Base-by-base conservation (phyloP, 2,888 invertebrate genomes). In the Drosophila macrospina region DNA sequence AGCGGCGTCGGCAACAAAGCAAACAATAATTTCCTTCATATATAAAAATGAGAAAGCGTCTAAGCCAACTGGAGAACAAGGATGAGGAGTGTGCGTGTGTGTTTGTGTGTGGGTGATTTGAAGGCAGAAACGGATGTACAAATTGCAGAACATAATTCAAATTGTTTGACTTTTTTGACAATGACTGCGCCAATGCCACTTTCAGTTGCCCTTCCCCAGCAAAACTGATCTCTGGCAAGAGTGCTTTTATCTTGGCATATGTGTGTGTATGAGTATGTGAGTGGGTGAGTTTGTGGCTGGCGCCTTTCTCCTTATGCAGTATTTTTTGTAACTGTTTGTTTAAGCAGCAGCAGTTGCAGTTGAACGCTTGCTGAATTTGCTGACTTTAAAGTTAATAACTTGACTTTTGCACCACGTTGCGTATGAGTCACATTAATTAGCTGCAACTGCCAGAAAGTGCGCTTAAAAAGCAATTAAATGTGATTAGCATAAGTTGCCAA, bases 381-480 rank as follows among this genome's bases (percentile, higher is more conserved):
- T 28, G 51, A 11, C 28, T 64, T 76, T 68, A 76, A 74, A 60
- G 56, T 47, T 42, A 55, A 63, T 76, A 68, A 63, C 67, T 37
- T 54, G 56, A 37, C 42, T 44, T 30, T 15, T 32, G 69, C 61
- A 52, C 44, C 47, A 78, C 66, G 75, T 39, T 50, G 69, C 77
- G 73, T 62, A 79, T 89, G 85, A 81, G 86, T 75, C 77, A 89
- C 82, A 85, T 69, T 85, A 80, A 81, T 87, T 86, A 79, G 65
- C 61, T 60, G 65, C 77, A 72, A 79, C 66, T 81, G 88, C 75
- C 80, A 78, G 80, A 72, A 80, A 78, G 74, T 89, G 78, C 74
- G 82, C 90, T 90, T 86, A 86, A 89, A 90, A 90, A 86, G 88
- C 89, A 91, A 90, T 90, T 91, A 90, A 90, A 90, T 80, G 74